Base-by-base conservation (phyloP, 2,113 vertebrate species). In the Pseudopodoces humilis region DNA sequence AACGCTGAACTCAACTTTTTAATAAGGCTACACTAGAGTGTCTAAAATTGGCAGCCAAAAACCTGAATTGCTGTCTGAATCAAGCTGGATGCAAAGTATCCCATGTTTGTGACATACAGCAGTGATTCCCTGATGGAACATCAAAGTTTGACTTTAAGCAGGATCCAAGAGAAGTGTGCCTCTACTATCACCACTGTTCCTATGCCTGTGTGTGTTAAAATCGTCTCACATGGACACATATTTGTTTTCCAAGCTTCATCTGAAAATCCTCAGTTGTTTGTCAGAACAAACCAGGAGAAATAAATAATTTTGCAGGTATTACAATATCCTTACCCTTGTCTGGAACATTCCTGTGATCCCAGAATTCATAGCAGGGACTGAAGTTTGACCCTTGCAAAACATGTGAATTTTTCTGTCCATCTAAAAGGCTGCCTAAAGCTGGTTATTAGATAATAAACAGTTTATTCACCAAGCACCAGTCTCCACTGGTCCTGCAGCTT, bases 401-500 rank as follows among this genome's bases (percentile, higher is more conserved):
- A 83, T 80, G 72, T 63, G 44, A 52, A n/a, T 83, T 93, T 86
- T 85, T 84, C 65, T 91, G 33, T 70, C 75, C 63, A 11, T 63
- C 67, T 86, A 21, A 90, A 90, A 94, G 20, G 56, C 85, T 0
- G 2, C 64, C 88, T 50, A 83, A 75, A 90, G 56, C 60, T 82
- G 33, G 22, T 86, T 91, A 64, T 47, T 92, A 80, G 88, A 95
- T 89, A 49, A 85, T 28, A 79, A 96, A 79, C 25, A 88, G 67
- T 86, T 90, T 92, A 64, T 64, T 90, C 89, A 75, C 76, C 37
- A 23, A 86, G 71, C 83, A 63, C 88, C 64, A 88, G 85, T 41
- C 68, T 68, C 56, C 94, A 78, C 76, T 94, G 83, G 56, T 88
- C 91, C 92, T 81, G 60, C 83, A 94, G 69, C 88, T 79, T 79